Evolutionary conservation across 2,113 vertebrate genomes (phyloP).

Genomic region (Thinocorus orbignyianus): DNA sequence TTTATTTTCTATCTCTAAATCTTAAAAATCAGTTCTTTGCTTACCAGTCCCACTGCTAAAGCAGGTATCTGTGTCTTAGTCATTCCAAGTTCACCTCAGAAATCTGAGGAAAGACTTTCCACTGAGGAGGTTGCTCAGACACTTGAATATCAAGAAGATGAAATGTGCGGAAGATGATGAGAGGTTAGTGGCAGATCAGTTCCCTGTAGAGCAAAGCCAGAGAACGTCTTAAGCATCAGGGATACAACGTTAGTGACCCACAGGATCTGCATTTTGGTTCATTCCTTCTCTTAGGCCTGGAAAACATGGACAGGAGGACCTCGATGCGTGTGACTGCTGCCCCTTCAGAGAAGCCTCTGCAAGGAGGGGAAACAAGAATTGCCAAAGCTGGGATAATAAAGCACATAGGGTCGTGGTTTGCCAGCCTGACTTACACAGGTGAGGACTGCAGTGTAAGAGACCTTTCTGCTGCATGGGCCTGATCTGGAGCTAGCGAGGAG

Average conservation of each 20-base stretch:
- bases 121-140: background rate
- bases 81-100: background rate
- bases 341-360: background rate
- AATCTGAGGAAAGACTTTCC: background rate
- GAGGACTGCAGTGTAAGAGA: background rate
- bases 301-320: background rate
- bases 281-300: background rate
- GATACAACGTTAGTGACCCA: background rate
- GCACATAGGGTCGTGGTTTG: rapidly evolving
- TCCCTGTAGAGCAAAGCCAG: background rate
- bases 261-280: background rate
- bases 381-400: background rate
- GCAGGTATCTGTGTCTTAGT: background rate
- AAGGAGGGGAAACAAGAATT: background rate
- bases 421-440: background rate
- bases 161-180: background rate
- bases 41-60: background rate
- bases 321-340: background rate
- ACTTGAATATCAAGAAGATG: background rate
- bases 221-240: background rate
- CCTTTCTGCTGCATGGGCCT: background rate
- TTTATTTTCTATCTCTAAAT: background rate
- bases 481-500: background rate
- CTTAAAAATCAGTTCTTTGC: background rate
- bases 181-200: background rate